phyloP scores from a whole-genome alignment of 1,140 invertebrate genomes.

The Brachionus rotundiformis region DNA sequence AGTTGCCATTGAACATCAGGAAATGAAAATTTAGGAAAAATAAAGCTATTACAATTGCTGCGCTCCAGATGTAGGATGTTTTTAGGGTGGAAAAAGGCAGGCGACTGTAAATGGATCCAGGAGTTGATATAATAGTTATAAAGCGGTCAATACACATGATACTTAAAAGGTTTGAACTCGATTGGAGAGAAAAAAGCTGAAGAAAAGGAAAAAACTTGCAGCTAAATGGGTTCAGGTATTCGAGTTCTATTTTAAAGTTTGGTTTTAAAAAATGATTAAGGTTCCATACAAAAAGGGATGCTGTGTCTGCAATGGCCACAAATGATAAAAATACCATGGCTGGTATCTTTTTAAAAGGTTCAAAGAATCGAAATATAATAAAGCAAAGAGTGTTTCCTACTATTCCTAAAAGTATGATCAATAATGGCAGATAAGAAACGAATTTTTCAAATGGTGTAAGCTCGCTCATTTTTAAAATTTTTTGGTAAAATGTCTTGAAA shows the following conservation, averaged over 20 bases:
- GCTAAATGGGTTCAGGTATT: not conserved
- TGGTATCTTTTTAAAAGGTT: conserved; percentile 20
- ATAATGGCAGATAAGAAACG: conserved; percentile 14
- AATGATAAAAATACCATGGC: conserved; percentile 16
- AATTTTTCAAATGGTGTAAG: not conserved
- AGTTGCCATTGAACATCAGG: conserved; percentile 24
- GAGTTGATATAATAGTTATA: conserved; percentile 14
- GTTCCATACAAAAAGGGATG: conserved; percentile 28
- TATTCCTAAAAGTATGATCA: not conserved
- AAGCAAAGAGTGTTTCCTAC: not conserved
- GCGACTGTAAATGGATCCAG: not conserved
- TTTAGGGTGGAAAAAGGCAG: conserved; percentile 7
- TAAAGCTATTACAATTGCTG: not conserved
- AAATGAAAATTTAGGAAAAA: conserved; percentile 29
- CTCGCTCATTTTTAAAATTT: not conserved
- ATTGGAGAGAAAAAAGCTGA: conserved; percentile 21
- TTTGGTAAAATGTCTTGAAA: not conserved
- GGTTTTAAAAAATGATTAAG: conserved; percentile 39
- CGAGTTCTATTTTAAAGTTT: conserved; percentile 35
- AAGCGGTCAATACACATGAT: conserved; percentile 21
- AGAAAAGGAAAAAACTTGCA: conserved; percentile 34
- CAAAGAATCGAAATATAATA: not conserved
- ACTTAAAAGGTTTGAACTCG: not conserved
- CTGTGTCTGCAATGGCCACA: conserved; percentile 16
- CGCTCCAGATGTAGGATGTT: not conserved